Percentiles rank a stretch among this genome's conserved stretches.
phyloP scores from a whole-genome alignment of 2,113 vertebrate species.

The Chroicocephalus ridibundus region DNA sequence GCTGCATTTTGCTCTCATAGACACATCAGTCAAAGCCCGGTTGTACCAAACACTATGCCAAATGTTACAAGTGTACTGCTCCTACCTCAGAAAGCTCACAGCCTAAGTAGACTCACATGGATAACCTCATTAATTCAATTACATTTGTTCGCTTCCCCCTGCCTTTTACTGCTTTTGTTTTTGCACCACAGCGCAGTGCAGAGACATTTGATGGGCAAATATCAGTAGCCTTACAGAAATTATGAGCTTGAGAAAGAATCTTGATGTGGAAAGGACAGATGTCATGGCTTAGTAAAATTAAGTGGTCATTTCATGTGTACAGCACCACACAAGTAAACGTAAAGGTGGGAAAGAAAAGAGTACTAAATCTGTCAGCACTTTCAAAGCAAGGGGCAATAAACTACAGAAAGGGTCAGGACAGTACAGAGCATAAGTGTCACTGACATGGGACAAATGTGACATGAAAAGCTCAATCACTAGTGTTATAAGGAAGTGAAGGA shows the following conservation, averaged over 20 bases:
- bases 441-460: neutral
- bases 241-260: neutral
- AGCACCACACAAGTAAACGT: neutral
- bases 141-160: neutral
- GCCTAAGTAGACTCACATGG: slow-evolving; percentile 9
- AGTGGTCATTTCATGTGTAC: neutral
- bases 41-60: neutral
- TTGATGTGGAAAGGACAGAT: neutral
- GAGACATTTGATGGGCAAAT: neutral
- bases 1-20: neutral
- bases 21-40: neutral
- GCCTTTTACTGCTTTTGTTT: neutral
- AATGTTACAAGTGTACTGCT: neutral
- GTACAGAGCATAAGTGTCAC: neutral
- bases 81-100: neutral
- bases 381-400: neutral
- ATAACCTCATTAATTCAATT: slow-evolving; percentile 53
- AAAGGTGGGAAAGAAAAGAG: neutral
- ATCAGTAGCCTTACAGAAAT: neutral
- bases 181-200: neutral
- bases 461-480: neutral
- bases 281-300: neutral
- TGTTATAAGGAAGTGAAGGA: neutral
- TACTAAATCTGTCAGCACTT: neutral
- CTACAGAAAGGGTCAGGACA: neutral